Conservation (phyloP, 2,797 vertebrate genomes). For the Falco cherrug region DNA sequence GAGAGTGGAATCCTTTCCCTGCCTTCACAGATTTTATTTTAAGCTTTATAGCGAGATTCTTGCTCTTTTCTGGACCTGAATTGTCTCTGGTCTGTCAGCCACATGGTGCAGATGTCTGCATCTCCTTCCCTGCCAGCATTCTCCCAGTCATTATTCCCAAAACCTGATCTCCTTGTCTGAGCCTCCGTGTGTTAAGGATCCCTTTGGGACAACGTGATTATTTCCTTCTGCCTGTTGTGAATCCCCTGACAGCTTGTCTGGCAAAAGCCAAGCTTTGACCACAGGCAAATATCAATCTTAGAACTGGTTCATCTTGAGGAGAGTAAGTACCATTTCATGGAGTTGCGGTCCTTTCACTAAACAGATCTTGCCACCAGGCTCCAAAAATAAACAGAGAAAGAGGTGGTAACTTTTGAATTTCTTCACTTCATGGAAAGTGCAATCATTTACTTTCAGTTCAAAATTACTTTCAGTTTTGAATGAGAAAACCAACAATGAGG, state of each 20-base stretch:
- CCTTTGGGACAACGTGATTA: slow-evolving; percentile 22
- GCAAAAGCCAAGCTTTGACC: slow-evolving; percentile 17
- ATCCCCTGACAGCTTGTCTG: background rate
- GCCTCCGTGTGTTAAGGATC: slow-evolving; percentile 42
- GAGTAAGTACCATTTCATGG: background rate
- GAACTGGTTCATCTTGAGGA: background rate
- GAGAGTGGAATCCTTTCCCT: slow-evolving; percentile 11
- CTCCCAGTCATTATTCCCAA: slow-evolving; percentile 52
- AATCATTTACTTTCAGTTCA: background rate
- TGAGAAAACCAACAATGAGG: background rate
- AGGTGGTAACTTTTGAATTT: background rate
- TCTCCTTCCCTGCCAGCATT: slow-evolving; percentile 14
- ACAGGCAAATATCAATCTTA: background rate
- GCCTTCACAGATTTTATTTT: slow-evolving; percentile 54
- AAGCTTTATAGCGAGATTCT: slow-evolving; percentile 48
- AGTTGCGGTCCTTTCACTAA: background rate
- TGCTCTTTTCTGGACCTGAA: slow-evolving; percentile 46
- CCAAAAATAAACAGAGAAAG: background rate
- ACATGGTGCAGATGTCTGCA: slow-evolving; percentile 64
- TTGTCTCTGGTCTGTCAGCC: slow-evolving; percentile 66
- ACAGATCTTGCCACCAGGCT: background rate
- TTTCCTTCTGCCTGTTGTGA: slow-evolving; percentile 41
- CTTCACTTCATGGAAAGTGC: background rate
- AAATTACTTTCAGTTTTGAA: background rate
- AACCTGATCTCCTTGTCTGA: slow-evolving; percentile 27